Conservation (phyloP, 2,113 vertebrate species). For the Zosterops hypoxanthus region DNA sequence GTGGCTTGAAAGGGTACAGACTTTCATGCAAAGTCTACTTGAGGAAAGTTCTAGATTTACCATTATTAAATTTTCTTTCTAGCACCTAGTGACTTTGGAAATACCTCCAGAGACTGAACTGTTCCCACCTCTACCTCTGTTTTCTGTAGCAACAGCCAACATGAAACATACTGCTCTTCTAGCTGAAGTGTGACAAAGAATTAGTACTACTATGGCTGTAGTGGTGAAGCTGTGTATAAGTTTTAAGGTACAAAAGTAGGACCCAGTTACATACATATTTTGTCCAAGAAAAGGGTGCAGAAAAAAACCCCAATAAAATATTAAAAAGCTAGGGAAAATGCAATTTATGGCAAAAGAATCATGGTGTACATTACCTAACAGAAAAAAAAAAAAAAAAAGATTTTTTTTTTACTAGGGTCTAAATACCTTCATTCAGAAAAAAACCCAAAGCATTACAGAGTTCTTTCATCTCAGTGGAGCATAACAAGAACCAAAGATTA, state of each 20-base stretch:
- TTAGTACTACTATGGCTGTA: background rate
- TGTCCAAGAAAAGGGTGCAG: background rate
- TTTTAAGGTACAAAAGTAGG: background rate
- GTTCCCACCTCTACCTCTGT: background rate
- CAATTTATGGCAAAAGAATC: background rate
- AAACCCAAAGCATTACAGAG: accelerated
- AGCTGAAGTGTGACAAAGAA: background rate
- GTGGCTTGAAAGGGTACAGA: background rate
- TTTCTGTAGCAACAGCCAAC: background rate
- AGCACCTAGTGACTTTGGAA: background rate
- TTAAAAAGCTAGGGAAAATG: background rate
- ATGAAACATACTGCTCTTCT: background rate
- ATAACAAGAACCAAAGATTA: background rate
- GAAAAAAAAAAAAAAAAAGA: background rate
- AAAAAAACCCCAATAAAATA: background rate
- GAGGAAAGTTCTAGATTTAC: background rate
- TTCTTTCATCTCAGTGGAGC: background rate
- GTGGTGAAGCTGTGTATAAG: background rate
- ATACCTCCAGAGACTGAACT: background rate
- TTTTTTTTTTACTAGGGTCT: background rate
- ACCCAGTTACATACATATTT: background rate
- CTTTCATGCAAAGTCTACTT: background rate
- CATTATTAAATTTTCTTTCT: background rate
- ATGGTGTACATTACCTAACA: background rate
- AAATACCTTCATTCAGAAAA: background rate